A percentile compares a stretch with the other conserved stretches of the same genome.
phyloP scores from a whole-genome alignment of 2,888 invertebrate genomes.

The Brachypalpus laphriformis region DNA sequence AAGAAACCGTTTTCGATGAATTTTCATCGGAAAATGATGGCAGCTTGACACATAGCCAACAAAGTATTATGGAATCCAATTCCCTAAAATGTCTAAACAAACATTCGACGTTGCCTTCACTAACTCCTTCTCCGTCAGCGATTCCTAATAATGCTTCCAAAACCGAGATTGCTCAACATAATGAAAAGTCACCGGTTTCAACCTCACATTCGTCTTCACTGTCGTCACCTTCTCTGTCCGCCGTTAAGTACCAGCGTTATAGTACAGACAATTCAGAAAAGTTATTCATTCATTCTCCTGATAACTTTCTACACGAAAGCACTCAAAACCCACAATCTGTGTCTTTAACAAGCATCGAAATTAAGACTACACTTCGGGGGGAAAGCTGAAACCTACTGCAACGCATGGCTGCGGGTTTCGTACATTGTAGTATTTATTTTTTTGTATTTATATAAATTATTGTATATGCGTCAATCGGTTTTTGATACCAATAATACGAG shows the following conservation, averaged over 20 bases:
- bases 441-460: conserved; percentile 60
- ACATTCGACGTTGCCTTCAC: conserved; percentile 3
- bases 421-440: conserved; percentile 63
- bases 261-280: neutral
- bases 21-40: conserved; percentile 62
- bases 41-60: conserved; percentile 42
- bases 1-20: conserved; percentile 66
- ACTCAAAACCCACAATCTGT: neutral
- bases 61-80: conserved; percentile 26
- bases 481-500: conserved; percentile 9
- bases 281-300: neutral
- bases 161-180: neutral
- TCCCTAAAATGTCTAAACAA: conserved; percentile 7
- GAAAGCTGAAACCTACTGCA: conserved; percentile 66
- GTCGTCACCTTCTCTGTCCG: neutral
- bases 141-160: neutral
- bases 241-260: neutral
- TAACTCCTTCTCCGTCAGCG: conserved; percentile 12
- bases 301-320: neutral
- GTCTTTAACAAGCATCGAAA: conserved; percentile 33
- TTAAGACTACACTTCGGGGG: conserved; percentile 31
- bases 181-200: conserved; percentile 18
- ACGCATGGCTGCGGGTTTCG: conserved; percentile 45
- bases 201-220: conserved; percentile 6
- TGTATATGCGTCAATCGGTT: conserved; percentile 9